A percentile compares a stretch with the other conserved stretches of the same genome.
Conservation (phyloP, 2,113 vertebrate species). For the Paramisgurnus dabryanus region DNA sequence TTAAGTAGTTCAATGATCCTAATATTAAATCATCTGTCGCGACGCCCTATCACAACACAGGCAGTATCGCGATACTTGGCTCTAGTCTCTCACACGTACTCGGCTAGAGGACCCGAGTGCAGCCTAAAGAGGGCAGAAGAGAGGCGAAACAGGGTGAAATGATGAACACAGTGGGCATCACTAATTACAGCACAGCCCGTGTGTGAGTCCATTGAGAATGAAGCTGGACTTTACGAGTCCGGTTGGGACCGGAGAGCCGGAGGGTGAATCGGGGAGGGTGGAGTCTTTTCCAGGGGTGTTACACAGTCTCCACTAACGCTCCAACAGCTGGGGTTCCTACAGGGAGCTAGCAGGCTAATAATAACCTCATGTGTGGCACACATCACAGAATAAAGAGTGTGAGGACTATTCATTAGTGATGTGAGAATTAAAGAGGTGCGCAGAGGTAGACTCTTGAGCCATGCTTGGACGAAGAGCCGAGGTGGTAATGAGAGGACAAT, state of each 20-base stretch:
- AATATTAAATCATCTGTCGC: no score
- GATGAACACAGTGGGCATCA: conserved; percentile 55
- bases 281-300: conserved; percentile 30
- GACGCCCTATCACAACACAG: no score
- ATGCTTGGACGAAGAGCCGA: conserved; percentile 21
- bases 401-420: conserved; percentile 36
- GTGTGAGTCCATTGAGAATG: conserved; percentile 48
- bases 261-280: conserved; percentile 24
- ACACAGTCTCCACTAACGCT: conserved; percentile 17
- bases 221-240: conserved; percentile 38
- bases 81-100: no score
- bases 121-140: conserved; percentile 28
- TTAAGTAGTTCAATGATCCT: no score
- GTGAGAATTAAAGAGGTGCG: conserved; percentile 44
- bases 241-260: conserved; percentile 11
- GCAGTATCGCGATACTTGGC: background rate
- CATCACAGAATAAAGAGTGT: conserved; percentile 24
- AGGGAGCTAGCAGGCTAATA: conserved; percentile 34
- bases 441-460: conserved; percentile 35
- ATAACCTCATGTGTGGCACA: conserved; percentile 40
- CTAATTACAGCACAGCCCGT: conserved; percentile 48
- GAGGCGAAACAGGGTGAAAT: conserved; percentile 34
- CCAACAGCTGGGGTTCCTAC: conserved; percentile 35
- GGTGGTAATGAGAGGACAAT: conserved; percentile 40
- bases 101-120: background rate